Percentiles rank a stretch among this genome's conserved stretches.
Evolutionary conservation across 2,113 vertebrate genomes (phyloP).

Genomic region (Apeltes quadracus): DNA sequence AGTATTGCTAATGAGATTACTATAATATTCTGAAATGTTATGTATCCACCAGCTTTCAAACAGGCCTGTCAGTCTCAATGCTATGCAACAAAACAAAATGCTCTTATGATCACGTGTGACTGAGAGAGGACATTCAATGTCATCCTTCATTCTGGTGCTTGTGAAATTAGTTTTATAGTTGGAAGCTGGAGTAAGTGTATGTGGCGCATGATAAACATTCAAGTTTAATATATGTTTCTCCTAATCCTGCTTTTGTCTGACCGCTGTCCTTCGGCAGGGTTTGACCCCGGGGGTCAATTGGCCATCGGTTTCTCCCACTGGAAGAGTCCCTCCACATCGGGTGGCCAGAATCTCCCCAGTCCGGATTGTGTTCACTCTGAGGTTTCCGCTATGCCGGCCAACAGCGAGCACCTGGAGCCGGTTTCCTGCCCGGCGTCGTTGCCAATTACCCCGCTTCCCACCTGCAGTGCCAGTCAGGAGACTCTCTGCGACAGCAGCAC

Average conservation of each 20-base stretch:
- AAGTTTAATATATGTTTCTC: neutral
- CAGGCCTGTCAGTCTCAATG: neutral
- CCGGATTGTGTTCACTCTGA: constrained; percentile 74
- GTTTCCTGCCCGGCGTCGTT: constrained; percentile 90
- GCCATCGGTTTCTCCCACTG: constrained; percentile 85
- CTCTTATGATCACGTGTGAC: neutral
- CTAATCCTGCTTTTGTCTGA: neutral
- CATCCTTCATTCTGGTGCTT: neutral
- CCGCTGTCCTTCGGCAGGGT: constrained; percentile 53
- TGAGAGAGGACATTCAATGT: neutral
- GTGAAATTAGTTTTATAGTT: neutral
- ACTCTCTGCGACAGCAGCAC: constrained; percentile 86
- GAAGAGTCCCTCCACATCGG: constrained; percentile 80
- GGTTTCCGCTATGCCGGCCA: constrained; percentile 71
- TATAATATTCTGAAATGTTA: neutral
- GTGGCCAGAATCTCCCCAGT: constrained; percentile 72
- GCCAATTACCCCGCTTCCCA: constrained; percentile 89
- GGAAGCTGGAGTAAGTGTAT: neutral
- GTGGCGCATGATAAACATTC: neutral
- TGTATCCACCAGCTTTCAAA: neutral
- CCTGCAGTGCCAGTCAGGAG: constrained; percentile 87
- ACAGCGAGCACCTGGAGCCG: constrained; percentile 79
- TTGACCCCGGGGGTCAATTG: constrained; percentile 82
- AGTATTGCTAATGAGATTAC: constrained; percentile 21
- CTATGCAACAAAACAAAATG: neutral